Evolutionary conservation across 1,140 invertebrate species (phyloP), one percentile per base, ranked within the genome.

Genomic region (Centruroides sculpturatus): DNA sequence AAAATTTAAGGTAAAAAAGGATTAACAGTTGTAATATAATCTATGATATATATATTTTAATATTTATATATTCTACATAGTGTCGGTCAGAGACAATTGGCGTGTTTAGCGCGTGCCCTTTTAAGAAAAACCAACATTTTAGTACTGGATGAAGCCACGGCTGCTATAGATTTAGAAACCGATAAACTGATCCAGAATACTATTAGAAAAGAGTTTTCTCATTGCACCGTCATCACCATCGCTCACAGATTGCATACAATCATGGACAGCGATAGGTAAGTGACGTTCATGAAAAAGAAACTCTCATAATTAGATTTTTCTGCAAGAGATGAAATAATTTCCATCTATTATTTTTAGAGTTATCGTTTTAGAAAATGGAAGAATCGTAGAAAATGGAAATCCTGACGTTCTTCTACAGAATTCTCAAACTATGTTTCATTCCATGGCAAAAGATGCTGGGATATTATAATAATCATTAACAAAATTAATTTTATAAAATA

Each of bases 51-150:
- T 6, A 41, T 41, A 41, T 41, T 41, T 4, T 41, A 41, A 41
- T 41, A 41, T 41, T 6, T 41, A 6, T 41, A 41, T 41, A 41
- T 6, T 41, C 0, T 41, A 41, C 23, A 6, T 78, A 47, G 76
- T 69, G 75, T 80, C 61, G 78, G 79, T 6, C 78, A 81, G 66
- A 66, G 75, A 56, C 79, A 81, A 69, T 69, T 81, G 55, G 66
- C 81, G 34, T 81, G 78, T 66, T 67, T 81, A 46, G 78, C 79
- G 3, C 66, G 79, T 56, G 79, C 79, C 11, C 70, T 81, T 47
- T 69, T 81, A 3, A 69, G 77, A 55, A 70, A 74, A 56, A 73
- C 82, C 67, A 78, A 78, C 58, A 79, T 85, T 34, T 72, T 87
- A 0, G 73, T 76, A 12, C 53, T 78, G 54, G 75, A 76, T 61